Evolutionary conservation across 2,888 invertebrate genomes (phyloP).

Genomic region (Stramonita haemastoma): DNA sequence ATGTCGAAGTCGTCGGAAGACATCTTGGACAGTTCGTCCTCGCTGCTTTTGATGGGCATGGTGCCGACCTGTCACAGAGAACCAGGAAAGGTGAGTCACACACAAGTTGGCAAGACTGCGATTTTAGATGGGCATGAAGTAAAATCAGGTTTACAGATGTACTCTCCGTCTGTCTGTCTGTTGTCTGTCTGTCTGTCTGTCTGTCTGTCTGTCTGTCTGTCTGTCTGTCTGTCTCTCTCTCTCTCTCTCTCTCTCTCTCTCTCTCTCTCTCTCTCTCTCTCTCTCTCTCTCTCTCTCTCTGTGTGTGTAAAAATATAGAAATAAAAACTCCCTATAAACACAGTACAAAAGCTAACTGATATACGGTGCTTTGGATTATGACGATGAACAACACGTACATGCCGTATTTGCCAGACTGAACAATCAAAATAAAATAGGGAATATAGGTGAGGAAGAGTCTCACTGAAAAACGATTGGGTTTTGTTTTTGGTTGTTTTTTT

Average conservation of each 20-base stretch:
- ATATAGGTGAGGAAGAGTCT: too few relatives aligned
- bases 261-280: too few relatives aligned
- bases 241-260: conserved; percentile 14
- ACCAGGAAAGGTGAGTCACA: background rate
- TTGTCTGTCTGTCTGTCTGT: conserved; percentile 19
- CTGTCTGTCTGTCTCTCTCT: conserved; percentile 19
- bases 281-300: background rate
- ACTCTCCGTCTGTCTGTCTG: conserved; percentile 20
- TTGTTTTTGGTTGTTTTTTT: too few relatives aligned
- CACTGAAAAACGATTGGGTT: too few relatives aligned
- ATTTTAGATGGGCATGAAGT: background rate
- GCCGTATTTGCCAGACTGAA: too few relatives aligned
- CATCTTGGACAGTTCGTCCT: conserved; percentile 53
- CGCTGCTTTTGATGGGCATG: conserved; percentile 59
- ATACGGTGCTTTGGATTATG: too few relatives aligned
- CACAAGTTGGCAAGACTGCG: background rate
- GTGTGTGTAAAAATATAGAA: too few relatives aligned
- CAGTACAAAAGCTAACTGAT: too few relatives aligned
- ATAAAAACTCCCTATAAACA: too few relatives aligned
- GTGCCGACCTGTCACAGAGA: conserved; percentile 6
- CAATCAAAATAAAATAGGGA: too few relatives aligned
- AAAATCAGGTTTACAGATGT: too few relatives aligned
- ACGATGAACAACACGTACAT: too few relatives aligned
- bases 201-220: conserved; percentile 6
- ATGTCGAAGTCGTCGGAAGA: conserved; percentile 51